Evolutionary conservation across 2,113 vertebrate genomes (phyloP), one percentile per base, ranked within the genome.

Genomic region (Platycercus adscitus): DNA sequence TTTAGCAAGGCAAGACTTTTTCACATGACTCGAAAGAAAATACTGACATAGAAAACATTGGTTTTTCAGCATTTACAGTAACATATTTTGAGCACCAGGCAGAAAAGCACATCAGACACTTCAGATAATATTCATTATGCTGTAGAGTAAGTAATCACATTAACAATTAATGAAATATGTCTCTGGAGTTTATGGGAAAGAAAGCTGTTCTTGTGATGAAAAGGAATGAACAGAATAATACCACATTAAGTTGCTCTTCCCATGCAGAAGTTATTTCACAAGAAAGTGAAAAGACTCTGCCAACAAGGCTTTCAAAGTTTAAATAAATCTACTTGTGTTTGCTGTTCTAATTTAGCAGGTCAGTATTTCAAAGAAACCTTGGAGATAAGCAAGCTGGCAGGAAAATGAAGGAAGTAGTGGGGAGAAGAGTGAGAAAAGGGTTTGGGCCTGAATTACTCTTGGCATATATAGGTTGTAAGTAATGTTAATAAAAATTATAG

Each of bases 401-500:
- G 46, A 92, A 84, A 94, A 49, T 53, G 33, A 64, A 31, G 26
- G 37, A 71, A 75, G 20, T 25, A 60, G 46, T 68, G 24, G 39
- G 26, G n/a, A 73, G 3, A 6, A 44, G 47, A 82, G 20, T 44
- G 25, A 70, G 56, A 50, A 41, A 66, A 41, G 17, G 26, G 31
- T 60, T 88, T 64, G 78, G 50, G 66, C 24, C 79, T 96, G 78
- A 97, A 81, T 84, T 95, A 89, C 25, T 94, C 47, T 78, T 89
- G 94, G 55, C 68, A 92, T 52, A 95, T 83, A 78, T 39, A 86
- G 46, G 44, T 76, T 90, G 37, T 87, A 69, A 94, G 66, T 87
- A 95, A 97, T 79, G 72, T 83, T 96, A 95, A 96, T 93, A 97
- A 96, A 97, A 97, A 96, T 80, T 91, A 84, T 20, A 23, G 61